Percentiles rank a stretch among this genome's conserved stretches.
These are phyloP conservation scores for Lipotes vexillifer DNA, from an alignment of 2,113 vertebrate species.

Conservation along the genomic window DNA sequence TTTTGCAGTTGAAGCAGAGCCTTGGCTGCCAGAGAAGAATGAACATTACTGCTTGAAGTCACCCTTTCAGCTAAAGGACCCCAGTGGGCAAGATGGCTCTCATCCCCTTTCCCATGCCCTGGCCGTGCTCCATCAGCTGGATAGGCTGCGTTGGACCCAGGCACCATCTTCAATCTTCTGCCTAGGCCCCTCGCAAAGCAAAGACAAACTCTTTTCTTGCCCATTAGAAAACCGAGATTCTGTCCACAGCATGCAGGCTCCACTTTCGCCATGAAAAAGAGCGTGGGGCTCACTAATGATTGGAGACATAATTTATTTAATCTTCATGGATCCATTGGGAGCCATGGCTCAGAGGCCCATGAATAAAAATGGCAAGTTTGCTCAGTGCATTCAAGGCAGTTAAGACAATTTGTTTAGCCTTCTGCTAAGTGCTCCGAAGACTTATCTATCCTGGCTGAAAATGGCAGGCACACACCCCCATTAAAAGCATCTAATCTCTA, in stretches of 20 bases:
- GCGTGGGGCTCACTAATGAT: constrained; percentile 54
- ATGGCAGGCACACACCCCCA: background rate
- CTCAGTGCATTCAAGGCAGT: constrained; percentile 57
- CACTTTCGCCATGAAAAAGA: background rate
- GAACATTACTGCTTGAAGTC: background rate
- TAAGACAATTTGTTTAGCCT: constrained; percentile 65
- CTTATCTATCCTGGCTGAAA: background rate
- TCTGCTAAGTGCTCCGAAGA: constrained; percentile 38
- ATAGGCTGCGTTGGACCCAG: background rate
- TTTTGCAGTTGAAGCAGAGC: background rate
- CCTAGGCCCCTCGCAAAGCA: too few species aligned
- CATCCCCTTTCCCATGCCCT: background rate
- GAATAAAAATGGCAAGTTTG: constrained; percentile 72
- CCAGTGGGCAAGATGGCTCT: background rate
- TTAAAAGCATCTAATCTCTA: background rate
- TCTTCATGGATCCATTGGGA: constrained; percentile 71
- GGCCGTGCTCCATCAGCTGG: background rate
- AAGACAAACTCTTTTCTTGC: background rate
- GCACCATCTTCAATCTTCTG: background rate
- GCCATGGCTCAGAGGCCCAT: constrained; percentile 66
- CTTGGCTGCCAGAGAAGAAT: background rate
- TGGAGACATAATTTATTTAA: constrained; percentile 76
- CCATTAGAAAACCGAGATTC: background rate
- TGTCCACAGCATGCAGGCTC: background rate
- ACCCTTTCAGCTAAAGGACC: background rate